Base-by-base conservation (phyloP, 2,113 vertebrate genomes). In the Chloebia gouldiae region DNA sequence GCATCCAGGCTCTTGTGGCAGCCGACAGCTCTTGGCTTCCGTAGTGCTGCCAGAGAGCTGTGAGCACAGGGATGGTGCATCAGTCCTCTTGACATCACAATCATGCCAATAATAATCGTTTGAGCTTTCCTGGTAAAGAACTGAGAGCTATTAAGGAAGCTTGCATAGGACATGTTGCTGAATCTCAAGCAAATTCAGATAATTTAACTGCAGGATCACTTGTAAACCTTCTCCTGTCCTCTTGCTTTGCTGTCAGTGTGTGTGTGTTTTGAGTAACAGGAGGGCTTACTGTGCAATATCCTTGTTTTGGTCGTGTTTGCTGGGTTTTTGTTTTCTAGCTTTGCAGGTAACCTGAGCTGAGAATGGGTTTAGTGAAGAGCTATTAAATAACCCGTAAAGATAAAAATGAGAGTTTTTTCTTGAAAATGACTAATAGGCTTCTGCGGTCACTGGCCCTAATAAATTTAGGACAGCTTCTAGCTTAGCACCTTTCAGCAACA, bases 361-460 rank as follows among this genome's bases (percentile, higher is more conserved):
- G 45, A 76, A 24, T 50, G 30, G 17, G 8, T 54, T 87, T 81
- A 35, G 14, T 66, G 45, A 23, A 47, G 39, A 53, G 10, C 20
- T 42, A 31, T 71, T 86, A 73, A 94, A 71, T 83, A 95, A 61
- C 45, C 19, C 76, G 39, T 61, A 54, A 87, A 85, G 39, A 51
- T 47, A 77, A 72, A 90, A 83, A 59, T 24, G 15, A 70, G 66
- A 70, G 59, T 72, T 81, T 60, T 59, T 83, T 90, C 33, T 73
- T 83, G 47, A 60, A 59, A 73, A 23, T 81, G 66, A 51, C 60
- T 63, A 64, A 31, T 21, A 51, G 31, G 7, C n/a, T 63, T 94
- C 61, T 90, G 59, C 0, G 0, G 44, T 71, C 4, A 6, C 83
- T 80, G 0, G 16, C 33, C 51, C 37, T 94, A 64, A 59, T 75